These are phyloP conservation scores for Orchesella flavescens DNA, from an alignment of 2,888 invertebrate genomes.

Conservation along the genomic window DNA sequence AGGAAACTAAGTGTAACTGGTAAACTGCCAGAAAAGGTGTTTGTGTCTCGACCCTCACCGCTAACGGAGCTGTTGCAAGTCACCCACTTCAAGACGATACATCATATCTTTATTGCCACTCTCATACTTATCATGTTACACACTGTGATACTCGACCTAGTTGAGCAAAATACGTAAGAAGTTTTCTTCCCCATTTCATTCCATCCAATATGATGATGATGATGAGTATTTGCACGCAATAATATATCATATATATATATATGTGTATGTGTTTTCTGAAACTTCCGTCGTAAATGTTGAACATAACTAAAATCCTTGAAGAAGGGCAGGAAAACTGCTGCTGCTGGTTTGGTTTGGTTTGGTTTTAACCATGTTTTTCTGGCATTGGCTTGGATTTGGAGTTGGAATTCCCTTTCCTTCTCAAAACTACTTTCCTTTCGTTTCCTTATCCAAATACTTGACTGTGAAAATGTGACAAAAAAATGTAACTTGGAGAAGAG, in stretches of 20 bases:
- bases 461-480: neutral
- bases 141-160: slow-evolving; percentile 82
- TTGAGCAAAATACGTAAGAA: slow-evolving; percentile 84
- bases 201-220: neutral
- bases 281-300: too few relatives aligned
- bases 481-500: too few relatives aligned
- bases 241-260: too few relatives aligned
- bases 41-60: slow-evolving; percentile 84
- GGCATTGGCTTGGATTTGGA: too few relatives aligned
- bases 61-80: slow-evolving; percentile 85
- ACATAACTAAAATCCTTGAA: too few relatives aligned
- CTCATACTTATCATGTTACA: slow-evolving; percentile 83
- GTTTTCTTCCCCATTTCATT: neutral
- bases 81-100: slow-evolving; percentile 87
- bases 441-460: neutral
- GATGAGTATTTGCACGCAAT: neutral
- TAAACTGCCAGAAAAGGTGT: slow-evolving; percentile 79
- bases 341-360: neutral
- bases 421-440: neutral
- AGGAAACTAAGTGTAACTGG: slow-evolving; percentile 71
- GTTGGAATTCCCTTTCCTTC: neutral
- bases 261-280: too few relatives aligned
- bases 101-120: slow-evolving; percentile 88
- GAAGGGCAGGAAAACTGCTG: too few relatives aligned
- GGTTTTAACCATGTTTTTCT: too few relatives aligned